Conservation (phyloP, 2,113 vertebrate species). For the Vidua chalybeata region DNA sequence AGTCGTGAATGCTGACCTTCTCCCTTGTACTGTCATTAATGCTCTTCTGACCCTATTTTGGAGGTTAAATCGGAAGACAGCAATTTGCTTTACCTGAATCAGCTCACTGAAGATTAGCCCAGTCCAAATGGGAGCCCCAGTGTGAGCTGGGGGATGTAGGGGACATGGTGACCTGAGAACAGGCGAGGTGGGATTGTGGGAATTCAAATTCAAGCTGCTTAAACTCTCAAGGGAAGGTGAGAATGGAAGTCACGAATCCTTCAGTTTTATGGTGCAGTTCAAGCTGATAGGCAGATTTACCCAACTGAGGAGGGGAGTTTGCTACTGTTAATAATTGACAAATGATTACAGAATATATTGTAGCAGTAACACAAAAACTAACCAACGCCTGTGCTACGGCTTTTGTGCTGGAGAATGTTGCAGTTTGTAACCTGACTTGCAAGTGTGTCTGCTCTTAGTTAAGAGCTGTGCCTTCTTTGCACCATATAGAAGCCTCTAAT, state of each 20-base stretch:
- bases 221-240: not conserved
- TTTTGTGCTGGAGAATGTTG: not conserved
- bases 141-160: accelerated
- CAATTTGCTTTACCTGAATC: not conserved
- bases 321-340: not conserved
- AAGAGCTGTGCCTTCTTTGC: not conserved
- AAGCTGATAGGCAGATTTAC: accelerated
- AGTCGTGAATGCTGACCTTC: not conserved
- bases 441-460: not conserved
- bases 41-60: not conserved
- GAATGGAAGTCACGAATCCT: not conserved
- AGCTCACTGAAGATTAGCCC: not conserved
- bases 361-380: not conserved
- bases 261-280: not conserved
- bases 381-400: not conserved
- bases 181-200: not conserved
- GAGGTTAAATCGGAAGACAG: not conserved
- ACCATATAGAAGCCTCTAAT: accelerated
- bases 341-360: not conserved
- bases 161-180: not conserved
- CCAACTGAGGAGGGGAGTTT: not conserved
- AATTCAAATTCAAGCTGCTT: not conserved
- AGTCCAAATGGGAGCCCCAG: not conserved
- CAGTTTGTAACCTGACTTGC: not conserved
- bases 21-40: not conserved